Conservation (phyloP, 2,113 vertebrate genomes). For the human (Homo sapiens) region DNA sequence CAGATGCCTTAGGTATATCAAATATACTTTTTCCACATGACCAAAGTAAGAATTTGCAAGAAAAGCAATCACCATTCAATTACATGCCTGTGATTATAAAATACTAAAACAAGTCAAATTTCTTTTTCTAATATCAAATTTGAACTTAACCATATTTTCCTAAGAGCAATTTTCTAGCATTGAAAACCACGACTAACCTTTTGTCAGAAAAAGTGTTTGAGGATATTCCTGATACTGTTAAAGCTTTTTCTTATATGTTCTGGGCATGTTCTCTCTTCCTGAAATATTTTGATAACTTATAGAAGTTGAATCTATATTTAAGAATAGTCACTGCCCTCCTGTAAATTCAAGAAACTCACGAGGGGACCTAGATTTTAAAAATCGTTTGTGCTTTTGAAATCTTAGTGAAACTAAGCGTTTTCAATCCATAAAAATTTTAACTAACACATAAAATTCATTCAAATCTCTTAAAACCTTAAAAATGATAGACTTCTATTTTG, state of each 20-base stretch:
- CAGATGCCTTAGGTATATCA: not conserved
- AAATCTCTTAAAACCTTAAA: constrained; percentile 72
- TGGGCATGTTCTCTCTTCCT: not conserved
- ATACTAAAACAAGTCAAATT: constrained; percentile 24
- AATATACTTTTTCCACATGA: not conserved
- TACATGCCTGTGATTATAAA: not conserved
- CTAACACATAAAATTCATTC: constrained; percentile 46
- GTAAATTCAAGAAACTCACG: not conserved
- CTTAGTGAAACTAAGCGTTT: constrained; percentile 37
- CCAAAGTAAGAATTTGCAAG: constrained; percentile 27
- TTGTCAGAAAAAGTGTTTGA: not conserved
- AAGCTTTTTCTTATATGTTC: constrained; percentile 40
- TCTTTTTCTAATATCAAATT: constrained; percentile 50
- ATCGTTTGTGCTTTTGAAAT: not conserved
- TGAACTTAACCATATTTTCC: constrained; percentile 61
- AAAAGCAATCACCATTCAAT: not conserved
- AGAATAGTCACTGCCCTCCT: not conserved
- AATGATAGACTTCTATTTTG: constrained; percentile 64
- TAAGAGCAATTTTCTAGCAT: constrained; percentile 49
- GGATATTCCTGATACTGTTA: not conserved
- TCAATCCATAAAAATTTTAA: constrained; percentile 53
- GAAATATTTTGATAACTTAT: constrained; percentile 40
- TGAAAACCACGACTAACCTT: not conserved
- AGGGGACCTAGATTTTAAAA: not conserved
- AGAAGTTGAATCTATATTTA: constrained; percentile 17